phyloP scores from a whole-genome alignment of 2,113 vertebrate genomes.

The Albula glossodonta region DNA sequence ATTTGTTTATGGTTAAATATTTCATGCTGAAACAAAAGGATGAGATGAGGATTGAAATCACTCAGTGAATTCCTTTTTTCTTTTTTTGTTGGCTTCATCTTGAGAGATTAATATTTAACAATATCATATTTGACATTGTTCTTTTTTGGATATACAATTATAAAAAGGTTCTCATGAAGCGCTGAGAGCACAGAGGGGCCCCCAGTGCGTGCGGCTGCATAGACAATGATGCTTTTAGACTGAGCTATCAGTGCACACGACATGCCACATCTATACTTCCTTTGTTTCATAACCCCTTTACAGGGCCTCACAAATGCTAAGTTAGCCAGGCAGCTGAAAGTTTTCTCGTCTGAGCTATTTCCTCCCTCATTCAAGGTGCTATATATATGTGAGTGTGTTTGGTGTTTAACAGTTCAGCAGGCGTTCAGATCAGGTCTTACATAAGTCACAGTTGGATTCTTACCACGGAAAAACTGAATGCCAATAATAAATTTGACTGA shows the following conservation, averaged over 20 bases:
- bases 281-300: neutral
- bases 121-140: conserved; percentile 18
- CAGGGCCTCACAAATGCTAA: neutral
- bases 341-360: no score
- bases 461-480: no score
- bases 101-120: conserved; percentile 40
- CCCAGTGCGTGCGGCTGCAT: neutral
- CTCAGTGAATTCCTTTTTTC: neutral
- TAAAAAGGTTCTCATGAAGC: neutral
- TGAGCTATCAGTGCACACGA: neutral
- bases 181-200: neutral
- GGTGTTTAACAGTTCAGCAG: no score
- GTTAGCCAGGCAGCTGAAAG: no score
- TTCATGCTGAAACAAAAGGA: conserved; percentile 27
- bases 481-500: no score
- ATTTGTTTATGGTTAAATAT: conserved; percentile 28
- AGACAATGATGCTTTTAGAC: conserved; percentile 15
- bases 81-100: neutral
- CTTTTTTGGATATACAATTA: neutral
- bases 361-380: no score
- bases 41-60: neutral
- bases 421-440: no score
- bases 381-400: no score
- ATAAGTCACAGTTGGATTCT: no score
- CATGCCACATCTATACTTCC: neutral